phyloP scores from a whole-genome alignment of 1,140 invertebrate species.

The Papilio glaucus region DNA sequence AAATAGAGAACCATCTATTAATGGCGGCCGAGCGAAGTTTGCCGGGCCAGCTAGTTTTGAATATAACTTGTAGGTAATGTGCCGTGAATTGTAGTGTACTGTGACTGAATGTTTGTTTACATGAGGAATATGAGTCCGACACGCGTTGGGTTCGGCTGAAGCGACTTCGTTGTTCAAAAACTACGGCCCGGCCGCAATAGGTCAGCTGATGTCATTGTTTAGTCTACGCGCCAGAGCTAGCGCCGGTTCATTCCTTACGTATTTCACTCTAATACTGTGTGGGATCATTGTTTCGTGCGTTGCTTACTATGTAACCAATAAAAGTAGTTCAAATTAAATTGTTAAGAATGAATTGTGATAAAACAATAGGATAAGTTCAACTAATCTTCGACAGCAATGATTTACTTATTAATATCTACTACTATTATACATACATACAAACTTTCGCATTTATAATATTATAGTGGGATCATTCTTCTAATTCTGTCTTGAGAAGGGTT shows the following conservation, averaged over 20 bases:
- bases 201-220: slow-evolving; percentile 81
- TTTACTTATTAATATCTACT: too few species aligned
- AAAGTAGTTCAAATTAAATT: slow-evolving; percentile 2
- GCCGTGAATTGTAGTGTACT: background rate
- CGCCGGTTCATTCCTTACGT: slow-evolving; percentile 61
- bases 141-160: slow-evolving; percentile 40
- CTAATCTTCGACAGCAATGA: too few species aligned
- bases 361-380: background rate
- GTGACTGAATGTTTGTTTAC: slow-evolving; percentile 42
- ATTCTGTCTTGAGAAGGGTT: too few species aligned
- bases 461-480: too few species aligned
- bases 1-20: too few species aligned
- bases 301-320: slow-evolving; percentile 5
- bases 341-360: background rate
- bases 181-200: slow-evolving; percentile 52
- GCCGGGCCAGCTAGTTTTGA: too few species aligned
- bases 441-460: too few species aligned
- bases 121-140: slow-evolving; percentile 47
- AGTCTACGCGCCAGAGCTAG: slow-evolving; percentile 67
- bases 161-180: slow-evolving; percentile 64
- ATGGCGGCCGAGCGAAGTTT: too few species aligned
- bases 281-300: slow-evolving; percentile 40
- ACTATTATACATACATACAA: too few species aligned
- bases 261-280: slow-evolving; percentile 46
- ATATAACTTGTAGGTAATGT: slow-evolving; percentile 6